Evolutionary conservation across 2,797 vertebrate genomes (phyloP), one percentile per base, ranked within the genome.

Genomic region (Heliangelus exortis): DNA sequence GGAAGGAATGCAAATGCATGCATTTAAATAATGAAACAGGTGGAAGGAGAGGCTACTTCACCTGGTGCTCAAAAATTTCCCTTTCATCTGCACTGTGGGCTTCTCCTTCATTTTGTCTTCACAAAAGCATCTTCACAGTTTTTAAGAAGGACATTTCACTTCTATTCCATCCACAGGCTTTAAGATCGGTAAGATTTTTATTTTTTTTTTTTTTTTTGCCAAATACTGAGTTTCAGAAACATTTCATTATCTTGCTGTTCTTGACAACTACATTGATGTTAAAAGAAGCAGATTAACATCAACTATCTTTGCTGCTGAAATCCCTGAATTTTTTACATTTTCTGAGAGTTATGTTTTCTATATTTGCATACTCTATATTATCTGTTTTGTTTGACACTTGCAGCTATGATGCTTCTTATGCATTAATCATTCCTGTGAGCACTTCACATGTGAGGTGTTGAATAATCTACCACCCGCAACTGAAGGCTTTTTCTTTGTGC

Each of bases 291-390:
- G 89, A 97, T 96, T 95, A 96, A 96, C 96, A 93, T 96, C 93
- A 96, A 94, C 91, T 91, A 15, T 86, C 92, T 94, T 82, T 76
- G 82, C 79, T 84, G 82, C 87, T 91, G 87, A 91, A 96, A 78
- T 31, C 59, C 41, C 76, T 61, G 89, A 76, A 87, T 90, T 92
- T 86, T 79, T 95, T 94, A 95, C 92, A 84, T 95, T 95, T 96
- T 89, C 81, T 81, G 87, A 89, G 95, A 92, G 91, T 78, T 97
- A 68, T 85, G 91, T 95, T 95, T 94, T 87, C 82, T 93, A 73
- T 95, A 90, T 97, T 91, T 97, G 92, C 96, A 97, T 96, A 95
- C 92, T 96, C 93, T 92, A 94, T 96, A 94, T 96, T 96, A 96
- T 95, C 92, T 93, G 82, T 96, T 96, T 97, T 96, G 93, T 95